Base-by-base conservation (phyloP, 2,113 vertebrate genomes). In the Oreochromis tanganicae region DNA sequence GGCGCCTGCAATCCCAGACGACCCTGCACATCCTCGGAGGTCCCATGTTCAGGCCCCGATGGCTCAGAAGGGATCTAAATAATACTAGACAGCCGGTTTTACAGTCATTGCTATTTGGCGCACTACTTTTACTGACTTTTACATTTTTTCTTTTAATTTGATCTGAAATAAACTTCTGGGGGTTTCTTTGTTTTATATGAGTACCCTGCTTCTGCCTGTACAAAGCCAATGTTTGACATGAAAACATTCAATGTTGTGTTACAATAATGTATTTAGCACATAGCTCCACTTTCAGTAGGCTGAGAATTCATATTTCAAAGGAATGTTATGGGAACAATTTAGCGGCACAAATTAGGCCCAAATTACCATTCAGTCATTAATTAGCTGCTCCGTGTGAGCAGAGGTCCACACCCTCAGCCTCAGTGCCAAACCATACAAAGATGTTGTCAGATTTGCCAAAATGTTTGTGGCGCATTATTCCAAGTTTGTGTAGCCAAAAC, bases 271-370 rank as follows among this genome's bases (percentile, higher is more conserved):
- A 32, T 78, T 19, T 5, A 68, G 34, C 61, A 32, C 46, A 32
- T 4, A 52, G 21, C 21, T 41, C 59, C 2, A 5, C 59, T 80
- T 38, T 27, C 7, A 4, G 9, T n/a, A 19, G n/a, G 38, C 21
- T 32, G 21, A 48, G 24, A 84, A 46, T 4, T 13, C 36, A 27
- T 9, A 16, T 27, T 10, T 32, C 27, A n/a, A 52, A 52, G 46
- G 73, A 78, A 78, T 52, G 46, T 59, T 55, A 68, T 57, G 27
- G 54, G 48, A 75, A 84, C 81, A 55, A 81, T 38, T 17, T 66
- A 32, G 75, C 0, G 11, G 6, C 68, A 73, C 38, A 29, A 21
- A 21, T 73, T 73, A 27, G 4, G 61, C 12, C 56, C 24, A 78
- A 84, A 38, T 52, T 55, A 32, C 41, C 50, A 46, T 48, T 0